Evolutionary conservation across 2,113 vertebrate species (phyloP).

Genomic region (Chaetorhynchus papuensis): DNA sequence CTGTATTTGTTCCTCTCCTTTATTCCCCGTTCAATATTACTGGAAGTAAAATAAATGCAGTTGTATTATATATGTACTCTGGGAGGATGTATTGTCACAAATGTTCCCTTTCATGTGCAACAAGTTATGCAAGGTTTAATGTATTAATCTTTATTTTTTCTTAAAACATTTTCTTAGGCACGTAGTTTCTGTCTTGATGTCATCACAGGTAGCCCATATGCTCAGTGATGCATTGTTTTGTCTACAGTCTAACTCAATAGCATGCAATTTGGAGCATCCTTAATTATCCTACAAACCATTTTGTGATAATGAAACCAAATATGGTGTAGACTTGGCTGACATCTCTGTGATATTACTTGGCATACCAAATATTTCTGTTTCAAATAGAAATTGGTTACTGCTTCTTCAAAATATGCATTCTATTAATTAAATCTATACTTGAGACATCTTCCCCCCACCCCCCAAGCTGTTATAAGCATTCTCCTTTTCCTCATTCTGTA

Average conservation of each 20-base stretch:
- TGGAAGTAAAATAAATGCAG: not conserved
- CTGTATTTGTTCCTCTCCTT: not conserved
- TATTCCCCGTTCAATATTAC: not conserved
- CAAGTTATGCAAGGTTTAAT: slow-evolving; percentile 19
- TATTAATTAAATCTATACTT: slow-evolving; percentile 42
- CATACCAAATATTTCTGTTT: slow-evolving; percentile 34
- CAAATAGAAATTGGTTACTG: slow-evolving; percentile 18
- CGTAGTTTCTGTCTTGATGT: not conserved
- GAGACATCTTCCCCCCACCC: not conserved
- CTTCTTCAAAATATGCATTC: slow-evolving; percentile 19
- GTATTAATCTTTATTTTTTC: not conserved
- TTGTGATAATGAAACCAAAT: slow-evolving; percentile 46
- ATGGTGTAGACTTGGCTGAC: slow-evolving; percentile 20
- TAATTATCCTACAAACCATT: slow-evolving; percentile 37
- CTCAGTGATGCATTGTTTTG: slow-evolving; percentile 17
- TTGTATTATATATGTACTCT: not conserved
- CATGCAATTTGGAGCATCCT: slow-evolving; percentile 37
- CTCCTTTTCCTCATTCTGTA: not conserved
- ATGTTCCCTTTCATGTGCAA: slow-evolving; percentile 20
- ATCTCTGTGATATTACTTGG: slow-evolving; percentile 20
- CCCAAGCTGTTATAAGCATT: not conserved
- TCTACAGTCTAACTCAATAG: slow-evolving; percentile 15
- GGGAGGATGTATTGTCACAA: not conserved
- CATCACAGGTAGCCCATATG: slow-evolving; percentile 11
- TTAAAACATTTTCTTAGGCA: not conserved